Percentiles rank a stretch among this genome's conserved stretches.
Evolutionary conservation across 2,797 vertebrate species (phyloP).

Genomic region (Spinus olivaceus): DNA sequence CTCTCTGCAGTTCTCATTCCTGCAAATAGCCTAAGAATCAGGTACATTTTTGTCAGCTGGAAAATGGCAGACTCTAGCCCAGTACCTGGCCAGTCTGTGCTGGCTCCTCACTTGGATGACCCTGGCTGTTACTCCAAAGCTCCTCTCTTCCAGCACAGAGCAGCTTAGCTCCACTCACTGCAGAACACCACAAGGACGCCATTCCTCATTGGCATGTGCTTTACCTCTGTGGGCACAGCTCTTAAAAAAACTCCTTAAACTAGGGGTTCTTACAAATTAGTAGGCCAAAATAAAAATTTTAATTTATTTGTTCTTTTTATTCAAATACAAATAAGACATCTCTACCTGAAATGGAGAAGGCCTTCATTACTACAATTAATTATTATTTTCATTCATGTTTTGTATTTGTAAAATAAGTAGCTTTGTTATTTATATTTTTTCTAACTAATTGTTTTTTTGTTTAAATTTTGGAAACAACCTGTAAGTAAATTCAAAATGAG

Average conservation of each 20-base stretch:
- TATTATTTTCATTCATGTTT: not conserved
- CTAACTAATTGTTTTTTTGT: not conserved
- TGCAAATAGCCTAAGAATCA: not conserved
- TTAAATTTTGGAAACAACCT: not conserved
- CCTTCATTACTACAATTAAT: not conserved
- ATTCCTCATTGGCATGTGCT: not conserved
- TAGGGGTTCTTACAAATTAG: not conserved
- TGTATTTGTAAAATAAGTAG: not conserved
- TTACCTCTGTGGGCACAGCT: not conserved
- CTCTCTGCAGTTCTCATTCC: not conserved
- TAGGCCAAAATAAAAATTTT: not conserved
- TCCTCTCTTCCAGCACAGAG: not conserved
- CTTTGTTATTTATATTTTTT: not conserved
- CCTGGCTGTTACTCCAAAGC: not conserved
- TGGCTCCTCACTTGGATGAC: not conserved
- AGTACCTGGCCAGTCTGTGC: fast-evolving
- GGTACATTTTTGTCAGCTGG: not conserved
- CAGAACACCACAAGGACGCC: not conserved
- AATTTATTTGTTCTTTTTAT: not conserved
- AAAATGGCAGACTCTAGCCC: not conserved
- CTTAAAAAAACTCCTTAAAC: not conserved
- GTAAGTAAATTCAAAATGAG: not conserved
- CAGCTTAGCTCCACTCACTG: not conserved
- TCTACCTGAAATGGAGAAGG: not conserved
- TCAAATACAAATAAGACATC: not conserved